A percentile compares a stretch with the other conserved stretches of the same genome.
phyloP scores from a whole-genome alignment of 2,888 invertebrate genomes.

The Pterostichus madidus region DNA sequence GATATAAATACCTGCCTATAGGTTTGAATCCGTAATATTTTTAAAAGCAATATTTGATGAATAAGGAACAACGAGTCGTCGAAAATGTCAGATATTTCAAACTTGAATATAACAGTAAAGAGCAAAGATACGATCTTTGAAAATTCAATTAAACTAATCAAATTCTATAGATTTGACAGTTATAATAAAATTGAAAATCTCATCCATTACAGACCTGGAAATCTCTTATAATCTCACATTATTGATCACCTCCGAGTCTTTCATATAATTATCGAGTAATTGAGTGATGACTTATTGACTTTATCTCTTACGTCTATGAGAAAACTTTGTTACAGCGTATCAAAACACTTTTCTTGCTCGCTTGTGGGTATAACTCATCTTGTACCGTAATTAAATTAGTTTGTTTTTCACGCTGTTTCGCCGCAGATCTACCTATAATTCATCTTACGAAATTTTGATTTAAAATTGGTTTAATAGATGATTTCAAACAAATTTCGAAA shows the following conservation, averaged over 20 bases:
- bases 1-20: too few relatives aligned
- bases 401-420: conserved; percentile 45
- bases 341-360: conserved; percentile 34
- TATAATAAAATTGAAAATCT: too few relatives aligned
- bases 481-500: not conserved
- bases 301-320: conserved; percentile 33
- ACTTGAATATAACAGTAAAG: not conserved
- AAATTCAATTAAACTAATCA: not conserved
- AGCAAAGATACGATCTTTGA: not conserved
- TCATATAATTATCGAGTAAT: conserved; percentile 59
- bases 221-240: conserved; percentile 10
- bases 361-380: conserved; percentile 30
- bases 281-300: conserved; percentile 62
- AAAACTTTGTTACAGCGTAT: conserved; percentile 42
- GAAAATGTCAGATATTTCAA: not conserved
- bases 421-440: conserved; percentile 6
- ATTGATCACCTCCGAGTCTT: conserved; percentile 57
- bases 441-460: conserved; percentile 48
- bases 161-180: not conserved
- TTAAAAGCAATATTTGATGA: not conserved
- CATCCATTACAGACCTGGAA: not conserved
- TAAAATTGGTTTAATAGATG: conserved; percentile 14
- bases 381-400: conserved; percentile 35
- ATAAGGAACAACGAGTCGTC: not conserved
- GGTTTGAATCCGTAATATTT: not conserved